Conservation (phyloP, 1,140 invertebrate species). For the Agrilus planipennis region DNA sequence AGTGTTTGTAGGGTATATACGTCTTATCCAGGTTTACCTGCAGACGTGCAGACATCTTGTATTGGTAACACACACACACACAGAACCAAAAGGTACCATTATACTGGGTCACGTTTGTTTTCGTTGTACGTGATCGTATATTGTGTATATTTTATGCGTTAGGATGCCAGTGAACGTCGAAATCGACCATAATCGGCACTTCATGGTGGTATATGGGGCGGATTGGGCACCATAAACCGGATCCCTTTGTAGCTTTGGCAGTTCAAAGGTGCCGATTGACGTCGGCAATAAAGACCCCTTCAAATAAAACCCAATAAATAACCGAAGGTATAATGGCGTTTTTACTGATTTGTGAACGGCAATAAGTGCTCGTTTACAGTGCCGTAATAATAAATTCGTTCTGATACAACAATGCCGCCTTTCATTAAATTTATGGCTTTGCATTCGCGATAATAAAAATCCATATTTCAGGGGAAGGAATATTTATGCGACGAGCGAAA, state of each 20-base stretch:
- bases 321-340: conserved; percentile 18
- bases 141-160: no score
- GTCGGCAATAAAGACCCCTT: conserved; percentile 10
- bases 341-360: conserved; percentile 19
- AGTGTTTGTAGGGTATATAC: no score
- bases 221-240: no score
- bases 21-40: no score
- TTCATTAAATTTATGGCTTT: conserved; percentile 22
- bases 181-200: no score
- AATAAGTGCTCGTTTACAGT: conserved; percentile 17
- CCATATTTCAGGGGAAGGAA: conserved; percentile 20
- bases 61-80: no score
- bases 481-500: conserved; percentile 16
- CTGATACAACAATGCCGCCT: conserved; percentile 18
- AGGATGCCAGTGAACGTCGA: no score
- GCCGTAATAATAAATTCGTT: conserved; percentile 17
- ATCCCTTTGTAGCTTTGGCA: conserved; percentile 12
- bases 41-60: no score
- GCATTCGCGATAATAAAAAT: conserved; percentile 20
- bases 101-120: no score
- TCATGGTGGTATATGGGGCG: no score
- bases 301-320: conserved; percentile 20
- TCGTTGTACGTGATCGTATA: no score
- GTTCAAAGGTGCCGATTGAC: conserved; percentile 16
- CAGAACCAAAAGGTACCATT: no score